Evolutionary conservation across 2,797 vertebrate genomes (phyloP), one percentile per base, ranked within the genome.

Genomic region (Hafferia zeledoni): DNA sequence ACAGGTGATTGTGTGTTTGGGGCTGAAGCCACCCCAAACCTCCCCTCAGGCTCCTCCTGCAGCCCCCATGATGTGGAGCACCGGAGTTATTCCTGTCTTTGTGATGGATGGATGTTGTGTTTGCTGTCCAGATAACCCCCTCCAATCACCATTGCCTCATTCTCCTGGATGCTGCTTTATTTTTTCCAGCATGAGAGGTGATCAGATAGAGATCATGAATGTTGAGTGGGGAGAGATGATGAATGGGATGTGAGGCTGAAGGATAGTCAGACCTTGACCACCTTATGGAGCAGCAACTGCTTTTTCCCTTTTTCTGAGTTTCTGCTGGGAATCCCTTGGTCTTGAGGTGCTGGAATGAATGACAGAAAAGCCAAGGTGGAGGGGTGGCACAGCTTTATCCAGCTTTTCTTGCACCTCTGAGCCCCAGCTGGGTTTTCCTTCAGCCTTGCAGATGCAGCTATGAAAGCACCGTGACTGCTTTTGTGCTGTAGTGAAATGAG

Each of bases 11-110:
- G 17, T 10, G 4, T 52, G 44, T 16, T 46, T 7, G 9, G 50
- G 13, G 41, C 41, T 41, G 41, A 41, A 80, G 24, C 55, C 33
- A 24, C n/a, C 28, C 55, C 61, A 6, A 30, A 39, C 2, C 5
- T n/a, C 18, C 31, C 33, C 23, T 49, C 47, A 56, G 56, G 37
- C 25, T 53, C 31, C 53, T 31, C 44, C 87, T 31, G 67, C 37
- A 31, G 39, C 35, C 39, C 31, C 25, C 0, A 2, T 33, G 67
- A 25, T 1, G 1, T 4, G 17, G 28, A 43, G 7, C 24, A 9
- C 30, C 0, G 1, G 59, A 57, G 61, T 57, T 44, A 25, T 16
- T 63, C 43, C 43, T 44, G 43, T 65, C 88, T 53, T 39, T 0
- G 1, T 55, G 83, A 79, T n/a, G 46, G 78, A 87, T 70, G 70